Base-by-base conservation (phyloP, 2,888 invertebrate species). In the Chymomyza caudatula region DNA sequence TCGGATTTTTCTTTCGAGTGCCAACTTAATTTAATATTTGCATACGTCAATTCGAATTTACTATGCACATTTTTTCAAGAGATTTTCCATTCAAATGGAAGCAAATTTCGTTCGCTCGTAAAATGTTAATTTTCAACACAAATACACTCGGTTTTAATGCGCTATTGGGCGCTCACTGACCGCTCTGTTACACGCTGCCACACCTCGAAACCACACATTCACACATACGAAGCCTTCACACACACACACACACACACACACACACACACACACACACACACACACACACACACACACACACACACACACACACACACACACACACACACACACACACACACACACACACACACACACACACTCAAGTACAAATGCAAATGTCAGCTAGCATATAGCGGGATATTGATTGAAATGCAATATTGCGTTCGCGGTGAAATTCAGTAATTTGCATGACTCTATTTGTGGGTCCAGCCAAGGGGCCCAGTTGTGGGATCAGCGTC, bases 341-440 rank as follows among this genome's bases (percentile, higher is more conserved):
- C 5, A 44, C 29, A 8, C 3, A 13, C 22, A 2, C 44, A 23
- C 15, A 63, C 56, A 51, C 37, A 49, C 54, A 42, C 29, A 49
- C 63, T 53, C 13, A 47, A 44, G 54, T 53, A 54, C 47, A 47
- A 49, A 56, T 63, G 65, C 55, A 54, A 68, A 65, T 67, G 29
- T 43, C 61, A 44, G 20, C 29, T 37, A 37, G 29, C 22, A 22
- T 54, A 60, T 65, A 55, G 42, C 59, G 47, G 69, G n/a, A 53
- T 67, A 71, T 72, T 82, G 70, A 79, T 79, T 78, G 74, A 71
- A 74, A 72, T 67, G 67, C 65, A 71, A 69, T 76, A 65, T 70
- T 63, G 63, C 47, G 56, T 19, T 47, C 63, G 63, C 69, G 58
- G 17, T 58, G 55, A 63, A 63, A 63, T 61, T 68, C 57, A 53